A percentile compares a stretch with the other conserved stretches of the same genome.
Conservation (phyloP, 37 sponge, comb jelly and placozoan genomes). For the Amphimedon queenslandica region DNA sequence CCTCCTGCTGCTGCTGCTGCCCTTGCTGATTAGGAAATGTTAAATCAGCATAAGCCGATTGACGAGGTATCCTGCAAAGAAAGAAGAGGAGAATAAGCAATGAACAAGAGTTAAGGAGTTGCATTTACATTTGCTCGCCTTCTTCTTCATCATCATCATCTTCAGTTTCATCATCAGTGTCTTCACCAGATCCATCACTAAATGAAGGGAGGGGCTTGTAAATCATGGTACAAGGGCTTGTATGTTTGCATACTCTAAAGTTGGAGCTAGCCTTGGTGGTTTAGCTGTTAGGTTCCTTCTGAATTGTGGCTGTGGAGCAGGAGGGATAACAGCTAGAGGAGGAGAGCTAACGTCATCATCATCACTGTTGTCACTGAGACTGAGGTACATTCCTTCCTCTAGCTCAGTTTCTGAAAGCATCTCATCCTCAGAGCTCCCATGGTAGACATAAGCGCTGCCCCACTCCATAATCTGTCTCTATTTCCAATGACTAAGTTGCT, state of each 20-base stretch:
- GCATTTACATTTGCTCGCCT: no score
- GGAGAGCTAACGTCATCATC: conserved; percentile 2
- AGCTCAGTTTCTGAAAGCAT: conserved; percentile 58
- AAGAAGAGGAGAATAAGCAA: neutral
- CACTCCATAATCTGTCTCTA: conserved; percentile 49
- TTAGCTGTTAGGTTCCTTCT: neutral
- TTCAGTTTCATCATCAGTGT: neutral
- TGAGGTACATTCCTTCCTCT: conserved; percentile 69
- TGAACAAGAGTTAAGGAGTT: no score
- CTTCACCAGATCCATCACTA: neutral
- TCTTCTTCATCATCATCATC: neutral
- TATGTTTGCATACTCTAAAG: no score
- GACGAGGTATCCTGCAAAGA: neutral
- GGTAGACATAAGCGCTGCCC: conserved; percentile 58
- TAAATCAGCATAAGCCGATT: neutral
- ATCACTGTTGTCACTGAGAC: conserved; percentile 14
- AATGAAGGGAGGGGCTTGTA: neutral
- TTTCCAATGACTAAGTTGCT: no score
- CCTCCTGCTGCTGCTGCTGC: no score
- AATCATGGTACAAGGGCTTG: neutral
- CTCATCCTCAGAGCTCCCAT: conserved; percentile 50
- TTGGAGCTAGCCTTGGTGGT: no score
- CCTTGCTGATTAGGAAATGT: neutral
- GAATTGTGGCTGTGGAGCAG: neutral
- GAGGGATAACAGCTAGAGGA: neutral